A percentile compares a stretch with the other conserved stretches of the same genome.
Evolutionary conservation across 2,113 vertebrate species (phyloP).

Genomic region (Sciurus niger): DNA sequence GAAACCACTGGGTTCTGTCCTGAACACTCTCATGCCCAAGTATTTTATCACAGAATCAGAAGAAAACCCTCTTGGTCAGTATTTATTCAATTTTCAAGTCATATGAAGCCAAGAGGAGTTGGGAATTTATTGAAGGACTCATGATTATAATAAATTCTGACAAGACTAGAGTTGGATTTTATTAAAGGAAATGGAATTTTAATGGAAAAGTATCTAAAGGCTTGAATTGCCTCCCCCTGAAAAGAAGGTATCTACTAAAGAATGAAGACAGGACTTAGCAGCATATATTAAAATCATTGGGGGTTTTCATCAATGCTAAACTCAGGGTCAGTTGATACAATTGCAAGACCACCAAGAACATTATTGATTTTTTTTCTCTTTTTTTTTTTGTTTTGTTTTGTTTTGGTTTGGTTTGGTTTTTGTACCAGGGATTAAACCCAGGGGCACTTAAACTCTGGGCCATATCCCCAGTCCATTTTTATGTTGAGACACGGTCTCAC

Average conservation of each 20-base stretch:
- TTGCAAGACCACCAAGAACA: background rate
- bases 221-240: background rate
- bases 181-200: constrained; percentile 28
- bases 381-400: too few species aligned
- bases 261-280: background rate
- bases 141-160: constrained; percentile 30
- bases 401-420: too few species aligned
- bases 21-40: background rate
- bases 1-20: background rate
- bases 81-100: constrained; percentile 48
- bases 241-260: background rate
- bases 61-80: background rate
- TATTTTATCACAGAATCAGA: constrained; percentile 3
- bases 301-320: background rate
- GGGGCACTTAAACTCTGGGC: too few species aligned
- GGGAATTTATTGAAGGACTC: constrained; percentile 18
- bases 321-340: background rate
- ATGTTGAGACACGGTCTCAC: too few species aligned
- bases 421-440: too few species aligned
- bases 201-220: background rate
- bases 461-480: too few species aligned
- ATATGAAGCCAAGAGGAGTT: background rate
- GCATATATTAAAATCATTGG: background rate
- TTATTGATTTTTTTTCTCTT: background rate
- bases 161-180: background rate